Base-by-base conservation (phyloP, 2,888 invertebrate species). In the Melikaiella ostensackeni region DNA sequence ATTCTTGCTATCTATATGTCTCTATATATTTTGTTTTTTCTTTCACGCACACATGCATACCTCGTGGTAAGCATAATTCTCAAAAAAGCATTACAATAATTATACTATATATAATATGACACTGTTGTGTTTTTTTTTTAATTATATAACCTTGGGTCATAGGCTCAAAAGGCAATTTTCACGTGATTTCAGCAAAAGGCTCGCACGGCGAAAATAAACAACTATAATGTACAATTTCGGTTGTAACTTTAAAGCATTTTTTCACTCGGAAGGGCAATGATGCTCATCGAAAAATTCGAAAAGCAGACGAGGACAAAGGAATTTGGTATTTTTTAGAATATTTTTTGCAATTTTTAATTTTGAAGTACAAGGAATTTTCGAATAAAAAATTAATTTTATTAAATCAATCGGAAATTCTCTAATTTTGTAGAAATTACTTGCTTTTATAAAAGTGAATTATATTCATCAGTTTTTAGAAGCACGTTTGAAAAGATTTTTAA, bases 61-160 rank as follows among this genome's bases (percentile, higher is more conserved):
- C 30, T 30, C 30, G 50, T 70, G 50, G 70, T 50, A 50, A 50
- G 50, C 50, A 78, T 61, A 75, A 61, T 75, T 75, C n/a, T 78
- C 50, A 75, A 81, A 33, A 84, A 80, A 84, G 86, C 81, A 84
- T 86, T 77, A 76, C 75, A 79, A 83, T 82, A 83, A 80, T 84
- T 87, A 85, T 76, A 84, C 84, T 86, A 86, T 83, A 81, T 83
- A 86, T 86, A 86, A 87, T 86, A 86, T 85, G 87, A 87, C 87
- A 86, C 86, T 84, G 85, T 75, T 79, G 79, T 80, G 74, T 70
- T 50, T 50, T 70, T 70, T 50, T 24, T 33, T 16, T 55, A 74
- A 74, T 80, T 42, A 42, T 42, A 50, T 73, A 82, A 87, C 84
- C 85, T 84, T 84, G 79, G 79, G 81, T 86, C 83, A 75, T 70